Evolutionary conservation across 1,140 invertebrate genomes (phyloP).

Genomic region (Chrysomallon squamiferum): DNA sequence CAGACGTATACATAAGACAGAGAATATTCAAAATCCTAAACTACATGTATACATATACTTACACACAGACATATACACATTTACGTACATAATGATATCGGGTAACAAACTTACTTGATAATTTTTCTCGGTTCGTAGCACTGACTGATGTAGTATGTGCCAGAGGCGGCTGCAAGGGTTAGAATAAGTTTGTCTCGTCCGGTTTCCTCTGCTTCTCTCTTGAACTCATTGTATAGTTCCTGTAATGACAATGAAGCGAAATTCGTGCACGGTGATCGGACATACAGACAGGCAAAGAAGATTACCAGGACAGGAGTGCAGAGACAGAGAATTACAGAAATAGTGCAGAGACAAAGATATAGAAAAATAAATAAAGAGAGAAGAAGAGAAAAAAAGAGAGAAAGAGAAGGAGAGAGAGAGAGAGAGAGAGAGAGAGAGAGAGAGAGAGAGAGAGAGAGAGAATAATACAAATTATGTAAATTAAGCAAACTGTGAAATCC

Average conservation of each 20-base stretch:
- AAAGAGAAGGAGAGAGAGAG: too few relatives aligned
- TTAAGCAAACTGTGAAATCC: too few relatives aligned
- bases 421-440: too few relatives aligned
- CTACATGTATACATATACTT: too few relatives aligned
- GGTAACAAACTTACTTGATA: slow-evolving; percentile 29
- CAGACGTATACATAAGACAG: too few relatives aligned
- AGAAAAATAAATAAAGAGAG: too few relatives aligned
- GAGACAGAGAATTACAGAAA: background rate
- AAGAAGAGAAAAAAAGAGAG: too few relatives aligned
- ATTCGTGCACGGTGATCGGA: background rate
- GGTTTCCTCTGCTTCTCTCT: slow-evolving; percentile 61
- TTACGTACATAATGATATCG: background rate
- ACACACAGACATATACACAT: too few relatives aligned
- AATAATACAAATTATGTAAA: too few relatives aligned
- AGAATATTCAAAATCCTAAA: too few relatives aligned
- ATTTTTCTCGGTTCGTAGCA: slow-evolving; percentile 66
- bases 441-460: too few relatives aligned
- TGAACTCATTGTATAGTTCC: slow-evolving; percentile 79
- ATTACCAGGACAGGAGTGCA: background rate
- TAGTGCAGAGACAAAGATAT: too few relatives aligned
- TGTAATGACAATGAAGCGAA: slow-evolving; percentile 23
- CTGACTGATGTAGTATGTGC: slow-evolving; percentile 62
- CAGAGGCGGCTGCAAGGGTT: slow-evolving; percentile 69
- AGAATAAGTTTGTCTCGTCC: slow-evolving; percentile 64
- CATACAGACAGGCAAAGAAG: background rate